Conservation (phyloP, 2,888 invertebrate genomes). For the Morpho achilles region DNA sequence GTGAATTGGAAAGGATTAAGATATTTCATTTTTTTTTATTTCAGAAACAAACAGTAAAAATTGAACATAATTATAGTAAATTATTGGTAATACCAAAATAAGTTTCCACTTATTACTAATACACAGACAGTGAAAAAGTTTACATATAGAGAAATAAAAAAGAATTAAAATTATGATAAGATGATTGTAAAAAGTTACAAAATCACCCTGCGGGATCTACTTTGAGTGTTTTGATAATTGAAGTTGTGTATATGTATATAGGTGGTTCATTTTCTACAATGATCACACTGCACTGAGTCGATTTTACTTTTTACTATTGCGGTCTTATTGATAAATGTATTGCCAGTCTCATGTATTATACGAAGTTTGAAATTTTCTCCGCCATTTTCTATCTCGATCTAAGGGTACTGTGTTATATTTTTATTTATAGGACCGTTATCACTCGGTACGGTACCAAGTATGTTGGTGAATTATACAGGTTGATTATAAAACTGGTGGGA, state of each 20-base stretch:
- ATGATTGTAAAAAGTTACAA: neutral
- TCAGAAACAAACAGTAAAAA: no score
- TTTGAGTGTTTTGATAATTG: conserved; percentile 33
- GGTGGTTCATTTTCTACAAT: conserved; percentile 36
- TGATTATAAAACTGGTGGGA: conserved; percentile 21
- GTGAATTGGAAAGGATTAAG: no score
- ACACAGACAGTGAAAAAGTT: no score
- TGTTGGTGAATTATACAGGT: conserved; percentile 11
- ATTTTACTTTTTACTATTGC: conserved; percentile 28
- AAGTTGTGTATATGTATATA: conserved; percentile 27
- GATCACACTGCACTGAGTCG: conserved; percentile 35
- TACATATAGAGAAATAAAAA: no score
- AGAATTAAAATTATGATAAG: no score
- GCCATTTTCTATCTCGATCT: conserved; percentile 10
- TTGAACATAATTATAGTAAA: no score
- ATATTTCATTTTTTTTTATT: no score
- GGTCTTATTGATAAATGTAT: conserved; percentile 9
- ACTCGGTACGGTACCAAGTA: neutral
- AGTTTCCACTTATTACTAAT: no score
- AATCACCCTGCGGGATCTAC: conserved; percentile 24
- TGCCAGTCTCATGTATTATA: neutral
- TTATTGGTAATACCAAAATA: no score
- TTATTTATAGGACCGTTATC: conserved; percentile 15
- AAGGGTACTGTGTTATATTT: conserved; percentile 8
- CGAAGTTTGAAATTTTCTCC: conserved; percentile 3